Evolutionary conservation across 2,888 invertebrate genomes (phyloP).

Genomic region (Odontothrips loti): DNA sequence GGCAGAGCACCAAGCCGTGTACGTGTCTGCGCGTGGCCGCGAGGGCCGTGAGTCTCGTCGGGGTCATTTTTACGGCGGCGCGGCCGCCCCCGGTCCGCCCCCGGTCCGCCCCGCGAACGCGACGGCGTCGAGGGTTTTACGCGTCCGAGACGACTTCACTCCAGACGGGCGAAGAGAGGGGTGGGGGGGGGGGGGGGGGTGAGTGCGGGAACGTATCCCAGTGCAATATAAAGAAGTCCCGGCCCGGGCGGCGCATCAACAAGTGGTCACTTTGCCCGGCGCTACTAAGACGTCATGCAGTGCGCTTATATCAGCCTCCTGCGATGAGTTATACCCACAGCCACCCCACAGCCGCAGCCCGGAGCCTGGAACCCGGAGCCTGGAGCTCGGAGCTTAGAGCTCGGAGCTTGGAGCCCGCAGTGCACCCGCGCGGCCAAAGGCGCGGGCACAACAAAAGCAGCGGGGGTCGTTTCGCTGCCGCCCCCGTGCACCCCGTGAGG

Average conservation of each 20-base stretch:
- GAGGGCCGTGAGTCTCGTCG: no score
- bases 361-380: not conserved
- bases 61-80: not conserved
- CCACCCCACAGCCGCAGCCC: not conserved
- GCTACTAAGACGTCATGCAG: constrained; percentile 8
- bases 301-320: not conserved
- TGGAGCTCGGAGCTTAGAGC: not conserved
- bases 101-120: no score
- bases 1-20: no score
- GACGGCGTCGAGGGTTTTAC: not conserved
- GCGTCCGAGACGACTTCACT: not conserved
- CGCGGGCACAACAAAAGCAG: no score
- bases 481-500: no score
- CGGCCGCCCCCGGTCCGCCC: no score
- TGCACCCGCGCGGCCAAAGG: not conserved
- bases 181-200: not conserved
- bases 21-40: no score
- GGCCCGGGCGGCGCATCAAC: not conserved
- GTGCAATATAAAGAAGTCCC: constrained; percentile 13
- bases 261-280: constrained; percentile 15
- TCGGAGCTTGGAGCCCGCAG: no score
- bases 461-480: no score
- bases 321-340: constrained; percentile 4
- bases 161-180: not conserved
- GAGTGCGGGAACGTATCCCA: not conserved